Base-by-base conservation (phyloP, 2,797 vertebrate genomes). In the Ptychadena robeensis region DNA sequence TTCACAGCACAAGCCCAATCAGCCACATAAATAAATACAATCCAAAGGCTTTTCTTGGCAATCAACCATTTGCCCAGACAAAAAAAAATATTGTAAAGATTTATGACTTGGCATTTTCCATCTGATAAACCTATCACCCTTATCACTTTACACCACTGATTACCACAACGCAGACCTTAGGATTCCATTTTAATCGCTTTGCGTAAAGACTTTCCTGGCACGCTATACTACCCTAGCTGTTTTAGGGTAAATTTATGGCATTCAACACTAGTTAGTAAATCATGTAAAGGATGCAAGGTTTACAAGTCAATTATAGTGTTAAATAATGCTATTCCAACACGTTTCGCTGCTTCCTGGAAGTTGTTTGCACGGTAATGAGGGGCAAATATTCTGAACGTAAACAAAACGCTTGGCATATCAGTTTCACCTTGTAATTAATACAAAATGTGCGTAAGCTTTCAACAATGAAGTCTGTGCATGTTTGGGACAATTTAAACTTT, bases 21-120 rank as follows among this genome's bases (percentile, higher is more conserved):
- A 85, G 53, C 83, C 83, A 76, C 78, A 85, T 80, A 85, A 85
- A 75, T 85, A 80, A 85, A 80, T 81, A 85, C 32, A 80, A 75
- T 64, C 61, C 73, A 63, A 80, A 71, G 40, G 59, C 75, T 85
- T 82, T 69, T 69, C 59, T 79, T 68, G 78, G 53, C 78, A 85
- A 76, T 70, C n/a, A 30, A 80, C 83, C 83, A 85, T 85, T 85
- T 85, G 83, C 72, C 72, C 72, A 71, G 59, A 67, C 53, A 75
- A 75, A 57, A 67, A 73, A 82, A 75, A 75, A 85, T 63, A 38
- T 61, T 85, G 70, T 73, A 75, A 68, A 85, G 82, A 85, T 85
- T 85, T 85, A 85, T 85, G 82, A 75, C 75, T 69, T 70, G 35
- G 65, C 63, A 73, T 79, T 85, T 74, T 75, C 65, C 82, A 85